These are phyloP conservation scores for Chironomus tepperi DNA, from an alignment of 1,140 invertebrate genomes.

Conservation along the genomic window DNA sequence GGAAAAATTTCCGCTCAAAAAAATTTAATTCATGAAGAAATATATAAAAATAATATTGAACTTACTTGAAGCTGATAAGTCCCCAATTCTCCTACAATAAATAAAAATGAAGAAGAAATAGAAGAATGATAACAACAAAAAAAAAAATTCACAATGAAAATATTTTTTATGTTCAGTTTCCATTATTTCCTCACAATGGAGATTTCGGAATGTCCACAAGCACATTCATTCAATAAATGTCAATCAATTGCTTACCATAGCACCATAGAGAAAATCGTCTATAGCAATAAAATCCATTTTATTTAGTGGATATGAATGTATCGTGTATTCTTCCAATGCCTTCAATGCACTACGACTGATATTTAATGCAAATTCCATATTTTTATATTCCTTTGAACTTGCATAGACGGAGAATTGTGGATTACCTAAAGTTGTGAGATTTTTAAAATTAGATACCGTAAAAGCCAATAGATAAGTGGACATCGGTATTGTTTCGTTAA, in stretches of 20 bases:
- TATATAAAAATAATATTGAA: too few relatives aligned
- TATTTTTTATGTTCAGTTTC: too few relatives aligned
- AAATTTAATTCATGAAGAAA: too few relatives aligned
- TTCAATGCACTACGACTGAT: constrained; percentile 35
- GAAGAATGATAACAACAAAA: too few relatives aligned
- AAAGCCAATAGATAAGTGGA: constrained; percentile 63
- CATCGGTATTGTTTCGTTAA: constrained; percentile 52
- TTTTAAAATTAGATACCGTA: constrained; percentile 55
- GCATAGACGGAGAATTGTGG: constrained; percentile 46
- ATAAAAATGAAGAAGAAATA: too few relatives aligned
- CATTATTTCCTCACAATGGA: too few relatives aligned
- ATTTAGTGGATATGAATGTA: constrained; percentile 41
- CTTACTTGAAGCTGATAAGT: neutral
- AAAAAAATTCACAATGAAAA: too few relatives aligned
- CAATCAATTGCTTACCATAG: constrained; percentile 31
- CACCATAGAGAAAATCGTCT: constrained; percentile 50
- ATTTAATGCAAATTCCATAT: constrained; percentile 46
- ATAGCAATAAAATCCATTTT: constrained; percentile 57
- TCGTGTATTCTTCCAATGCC: constrained; percentile 41
- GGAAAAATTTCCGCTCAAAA: too few relatives aligned
- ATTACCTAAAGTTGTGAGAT: constrained; percentile 26
- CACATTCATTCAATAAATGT: neutral
- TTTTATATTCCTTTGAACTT: constrained; percentile 47
- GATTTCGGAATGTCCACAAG: too few relatives aligned
- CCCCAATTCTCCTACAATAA: neutral